Evolutionary conservation across 2,113 vertebrate species (phyloP).

Genomic region (Actinemys pallida): DNA sequence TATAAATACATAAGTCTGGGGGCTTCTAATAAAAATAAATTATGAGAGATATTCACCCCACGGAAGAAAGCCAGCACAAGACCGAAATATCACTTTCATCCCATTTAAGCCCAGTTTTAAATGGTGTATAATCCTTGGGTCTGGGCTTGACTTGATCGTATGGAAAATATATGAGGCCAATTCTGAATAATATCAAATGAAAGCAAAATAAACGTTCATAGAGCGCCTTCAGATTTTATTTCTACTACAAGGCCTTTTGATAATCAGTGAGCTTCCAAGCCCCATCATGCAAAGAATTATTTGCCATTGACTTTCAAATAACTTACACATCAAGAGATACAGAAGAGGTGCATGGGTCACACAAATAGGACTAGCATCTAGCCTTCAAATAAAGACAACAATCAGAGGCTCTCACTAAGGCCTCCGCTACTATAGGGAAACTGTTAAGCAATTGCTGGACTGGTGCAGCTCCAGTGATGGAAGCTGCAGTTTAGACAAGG

Average conservation of each 20-base stretch:
- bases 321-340: background rate
- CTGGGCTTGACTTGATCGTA: background rate
- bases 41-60: background rate
- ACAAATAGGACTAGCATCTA: rapidly evolving
- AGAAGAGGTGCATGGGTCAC: rapidly evolving
- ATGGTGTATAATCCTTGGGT: rapidly evolving
- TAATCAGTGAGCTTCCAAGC: background rate
- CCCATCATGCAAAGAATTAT: rapidly evolving
- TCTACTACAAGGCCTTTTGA: background rate
- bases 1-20: background rate
- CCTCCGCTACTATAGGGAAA: background rate
- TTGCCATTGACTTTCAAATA: too few relatives aligned
- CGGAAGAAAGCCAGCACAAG: background rate
- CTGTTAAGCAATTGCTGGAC: background rate
- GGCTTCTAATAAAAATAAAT: background rate
- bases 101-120: background rate
- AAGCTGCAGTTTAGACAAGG: background rate
- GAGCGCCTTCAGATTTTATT: background rate
- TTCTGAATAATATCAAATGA: rapidly evolving
- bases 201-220: background rate
- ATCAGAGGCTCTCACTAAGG: rapidly evolving
- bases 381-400: rapidly evolving
- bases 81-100: background rate
- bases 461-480: rapidly evolving
- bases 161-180: rapidly evolving